phyloP scores from a whole-genome alignment of 35 echinoderm and acorn worm species.

The Anneissia japonica region DNA sequence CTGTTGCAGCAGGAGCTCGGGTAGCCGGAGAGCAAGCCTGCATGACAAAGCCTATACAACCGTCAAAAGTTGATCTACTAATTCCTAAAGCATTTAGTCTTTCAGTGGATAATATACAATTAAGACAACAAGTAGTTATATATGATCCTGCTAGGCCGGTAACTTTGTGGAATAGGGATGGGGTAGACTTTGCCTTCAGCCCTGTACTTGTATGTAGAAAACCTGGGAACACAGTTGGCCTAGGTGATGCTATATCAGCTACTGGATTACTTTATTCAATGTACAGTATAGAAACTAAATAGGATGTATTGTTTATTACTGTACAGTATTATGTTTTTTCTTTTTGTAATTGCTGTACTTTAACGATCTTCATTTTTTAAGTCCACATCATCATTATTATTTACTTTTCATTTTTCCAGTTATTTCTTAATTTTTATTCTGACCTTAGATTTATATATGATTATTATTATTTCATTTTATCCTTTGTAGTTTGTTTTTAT shows the following conservation, averaged over 20 bases:
- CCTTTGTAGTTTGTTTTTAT: too few species aligned
- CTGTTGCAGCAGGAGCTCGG: constrained; percentile 58
- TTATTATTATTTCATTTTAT: too few species aligned
- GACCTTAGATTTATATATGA: too few species aligned
- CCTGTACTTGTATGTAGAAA: constrained; percentile 93
- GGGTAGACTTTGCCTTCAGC: constrained; percentile 74
- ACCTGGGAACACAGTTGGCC: constrained; percentile 78
- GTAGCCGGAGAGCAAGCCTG: constrained; percentile 75
- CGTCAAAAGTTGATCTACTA: constrained; percentile 62
- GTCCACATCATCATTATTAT: too few species aligned
- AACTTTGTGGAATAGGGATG: constrained; percentile 44
- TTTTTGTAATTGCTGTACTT: too few species aligned
- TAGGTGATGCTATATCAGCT: constrained; percentile 94
- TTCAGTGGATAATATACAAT: constrained; percentile 52
- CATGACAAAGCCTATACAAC: constrained; percentile 35
- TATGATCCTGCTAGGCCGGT: constrained; percentile 61
- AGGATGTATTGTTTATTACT: too few species aligned
- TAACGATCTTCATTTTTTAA: too few species aligned
- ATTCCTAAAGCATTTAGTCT: constrained; percentile 58
- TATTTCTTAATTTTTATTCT: too few species aligned
- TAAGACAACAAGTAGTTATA: constrained; percentile 21
- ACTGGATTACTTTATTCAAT: constrained; percentile 69
- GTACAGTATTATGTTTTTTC: too few species aligned
- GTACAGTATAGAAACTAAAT: background rate
- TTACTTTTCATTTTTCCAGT: too few species aligned